A percentile compares a stretch with the other conserved stretches of the same genome.
phyloP scores from a whole-genome alignment of 1,140 invertebrate genomes.

The Euglossa dilemma region DNA sequence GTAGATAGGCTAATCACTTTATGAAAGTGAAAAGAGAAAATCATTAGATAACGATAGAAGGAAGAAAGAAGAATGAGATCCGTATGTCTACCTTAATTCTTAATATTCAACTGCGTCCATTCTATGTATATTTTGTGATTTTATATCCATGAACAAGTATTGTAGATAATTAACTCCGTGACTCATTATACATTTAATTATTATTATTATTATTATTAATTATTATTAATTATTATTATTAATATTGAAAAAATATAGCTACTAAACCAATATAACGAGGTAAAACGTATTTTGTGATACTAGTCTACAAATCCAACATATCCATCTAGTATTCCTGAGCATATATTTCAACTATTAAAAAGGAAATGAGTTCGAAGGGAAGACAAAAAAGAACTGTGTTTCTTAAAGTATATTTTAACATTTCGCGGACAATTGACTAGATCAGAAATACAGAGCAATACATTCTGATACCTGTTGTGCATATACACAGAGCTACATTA shows the following conservation, averaged over 20 bases:
- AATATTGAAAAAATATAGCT: slow-evolving; percentile 76
- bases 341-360: neutral
- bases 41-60: slow-evolving; percentile 18
- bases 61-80: slow-evolving; percentile 8
- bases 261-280: slow-evolving; percentile 77
- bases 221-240: slow-evolving; percentile 74
- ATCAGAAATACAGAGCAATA: slow-evolving; percentile 70
- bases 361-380: neutral
- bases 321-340: neutral
- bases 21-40: slow-evolving; percentile 41
- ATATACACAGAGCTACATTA: slow-evolving; percentile 36
- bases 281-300: slow-evolving; percentile 47
- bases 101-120: slow-evolving; percentile 57
- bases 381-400: slow-evolving; percentile 3
- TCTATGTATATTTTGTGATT: slow-evolving; percentile 83
- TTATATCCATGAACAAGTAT: slow-evolving; percentile 80
- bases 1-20: slow-evolving; percentile 39
- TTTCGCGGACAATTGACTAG: slow-evolving; percentile 77
- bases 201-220: slow-evolving; percentile 74
- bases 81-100: slow-evolving; percentile 47
- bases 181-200: slow-evolving; percentile 79
- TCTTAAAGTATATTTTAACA: slow-evolving; percentile 70
- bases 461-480: slow-evolving; percentile 46
- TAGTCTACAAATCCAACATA: slow-evolving; percentile 9
- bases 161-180: slow-evolving; percentile 82